phyloP scores from a whole-genome alignment of 2,113 vertebrate species.

The Vidua macroura region DNA sequence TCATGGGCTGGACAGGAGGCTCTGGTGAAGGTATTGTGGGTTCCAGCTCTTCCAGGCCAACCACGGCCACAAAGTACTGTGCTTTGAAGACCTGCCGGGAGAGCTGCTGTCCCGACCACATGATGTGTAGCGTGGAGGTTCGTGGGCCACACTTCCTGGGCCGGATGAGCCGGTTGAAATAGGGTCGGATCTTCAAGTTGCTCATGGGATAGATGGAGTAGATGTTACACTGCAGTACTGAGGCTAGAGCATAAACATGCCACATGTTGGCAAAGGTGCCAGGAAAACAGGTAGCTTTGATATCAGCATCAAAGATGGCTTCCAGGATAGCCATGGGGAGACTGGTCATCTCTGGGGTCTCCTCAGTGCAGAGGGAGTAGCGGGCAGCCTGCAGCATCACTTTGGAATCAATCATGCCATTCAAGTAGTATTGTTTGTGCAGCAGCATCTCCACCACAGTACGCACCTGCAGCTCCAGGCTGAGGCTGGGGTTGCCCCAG shows the following conservation, averaged over 20 bases:
- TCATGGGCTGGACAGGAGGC: constrained; percentile 59
- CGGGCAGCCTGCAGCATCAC: constrained; percentile 96
- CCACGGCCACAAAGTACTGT: constrained; percentile 86
- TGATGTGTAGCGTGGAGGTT: constrained; percentile 84
- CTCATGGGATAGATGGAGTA: constrained; percentile 97
- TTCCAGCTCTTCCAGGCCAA: constrained; percentile 78
- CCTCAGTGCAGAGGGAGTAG: constrained; percentile 90
- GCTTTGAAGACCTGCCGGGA: constrained; percentile 83
- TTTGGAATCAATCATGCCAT: constrained; percentile 95
- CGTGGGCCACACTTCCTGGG: constrained; percentile 76
- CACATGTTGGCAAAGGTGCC: constrained; percentile 95
- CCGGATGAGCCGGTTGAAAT: constrained; percentile 90
- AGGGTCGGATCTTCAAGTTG: constrained; percentile 92
- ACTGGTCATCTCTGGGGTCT: constrained; percentile 89
- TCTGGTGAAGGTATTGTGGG: constrained; percentile 32
- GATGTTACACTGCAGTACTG: constrained; percentile 87
- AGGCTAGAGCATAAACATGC: constrained; percentile 91
- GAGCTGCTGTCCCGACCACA: constrained; percentile 91
- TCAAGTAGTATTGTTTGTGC: constrained; percentile 91
- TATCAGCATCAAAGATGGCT: constrained; percentile 93
- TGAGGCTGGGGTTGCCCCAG: constrained; percentile 83
- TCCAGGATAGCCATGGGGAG: constrained; percentile 85
- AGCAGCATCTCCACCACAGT: constrained; percentile 94
- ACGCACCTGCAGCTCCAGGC: constrained; percentile 90
- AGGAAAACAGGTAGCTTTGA: constrained; percentile 93